Conservation (phyloP, 2,113 vertebrate genomes). For the Phoxinus phoxinus region DNA sequence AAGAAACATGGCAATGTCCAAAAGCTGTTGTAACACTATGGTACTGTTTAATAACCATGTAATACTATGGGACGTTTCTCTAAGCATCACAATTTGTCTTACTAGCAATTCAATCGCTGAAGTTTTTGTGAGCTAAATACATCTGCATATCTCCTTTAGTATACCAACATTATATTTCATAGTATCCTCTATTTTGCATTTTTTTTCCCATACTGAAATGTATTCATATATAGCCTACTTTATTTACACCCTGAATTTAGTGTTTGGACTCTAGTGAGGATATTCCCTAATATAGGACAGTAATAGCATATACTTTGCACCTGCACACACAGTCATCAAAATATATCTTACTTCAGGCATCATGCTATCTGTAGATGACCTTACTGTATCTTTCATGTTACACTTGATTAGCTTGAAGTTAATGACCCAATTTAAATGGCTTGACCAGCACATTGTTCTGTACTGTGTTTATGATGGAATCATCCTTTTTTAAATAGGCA, state of each 20-base stretch:
- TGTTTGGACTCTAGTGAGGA: not conserved
- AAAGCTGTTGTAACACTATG: not conserved
- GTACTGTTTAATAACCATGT: not conserved
- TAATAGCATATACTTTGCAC: not conserved
- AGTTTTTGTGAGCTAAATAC: not conserved
- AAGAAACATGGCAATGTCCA: not conserved
- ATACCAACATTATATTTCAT: not conserved
- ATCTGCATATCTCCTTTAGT: not conserved
- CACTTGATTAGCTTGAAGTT: not conserved
- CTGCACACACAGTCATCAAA: not conserved
- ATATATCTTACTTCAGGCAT: not conserved
- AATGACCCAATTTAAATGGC: not conserved
- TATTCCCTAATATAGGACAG: too few relatives aligned
- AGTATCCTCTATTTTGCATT: not conserved
- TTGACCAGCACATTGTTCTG: not conserved
- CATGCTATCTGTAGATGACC: not conserved
- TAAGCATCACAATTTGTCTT: not conserved
- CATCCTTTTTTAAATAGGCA: not conserved
- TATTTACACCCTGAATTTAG: not conserved
- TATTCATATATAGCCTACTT: not conserved
- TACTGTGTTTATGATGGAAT: not conserved
- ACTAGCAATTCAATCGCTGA: not conserved
- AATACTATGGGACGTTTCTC: not conserved
- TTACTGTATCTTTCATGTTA: not conserved
- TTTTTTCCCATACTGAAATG: not conserved